These are phyloP conservation scores for Hexactinellida sp. DNA, from an alignment of 37 sponge, comb jelly and placozoan genomes.

Conservation along the genomic window DNA sequence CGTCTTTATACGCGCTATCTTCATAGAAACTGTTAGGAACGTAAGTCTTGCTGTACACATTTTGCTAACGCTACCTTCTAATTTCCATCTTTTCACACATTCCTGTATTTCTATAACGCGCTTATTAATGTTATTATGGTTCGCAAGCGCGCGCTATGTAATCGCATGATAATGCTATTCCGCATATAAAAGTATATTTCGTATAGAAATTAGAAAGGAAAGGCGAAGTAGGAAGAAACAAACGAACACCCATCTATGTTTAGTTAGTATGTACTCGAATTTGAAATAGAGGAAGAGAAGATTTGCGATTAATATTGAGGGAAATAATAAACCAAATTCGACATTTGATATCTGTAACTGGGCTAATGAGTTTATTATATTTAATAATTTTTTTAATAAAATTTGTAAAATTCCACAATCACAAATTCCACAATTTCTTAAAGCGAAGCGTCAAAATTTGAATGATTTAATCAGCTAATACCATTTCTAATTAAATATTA, in stretches of 20 bases:
- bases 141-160: not conserved
- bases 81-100: not conserved
- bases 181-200: not conserved
- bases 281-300: not conserved
- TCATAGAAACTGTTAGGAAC: not conserved
- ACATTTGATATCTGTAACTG: too few species aligned
- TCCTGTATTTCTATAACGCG: not conserved
- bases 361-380: too few species aligned
- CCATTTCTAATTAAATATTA: too few species aligned
- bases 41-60: conserved; percentile 16
- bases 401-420: too few species aligned
- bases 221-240: conserved; percentile 8
- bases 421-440: too few species aligned
- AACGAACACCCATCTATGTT: not conserved
- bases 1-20: not conserved
- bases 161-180: not conserved
- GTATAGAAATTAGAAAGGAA: conserved; percentile 12
- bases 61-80: not conserved
- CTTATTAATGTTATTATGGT: not conserved
- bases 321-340: too few species aligned
- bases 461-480: too few species aligned
- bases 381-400: too few species aligned
- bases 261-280: not conserved
- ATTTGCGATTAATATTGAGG: not conserved
- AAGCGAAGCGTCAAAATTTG: too few species aligned